Conservation (phyloP, 2,888 invertebrate genomes). For the Pammene aurita region DNA sequence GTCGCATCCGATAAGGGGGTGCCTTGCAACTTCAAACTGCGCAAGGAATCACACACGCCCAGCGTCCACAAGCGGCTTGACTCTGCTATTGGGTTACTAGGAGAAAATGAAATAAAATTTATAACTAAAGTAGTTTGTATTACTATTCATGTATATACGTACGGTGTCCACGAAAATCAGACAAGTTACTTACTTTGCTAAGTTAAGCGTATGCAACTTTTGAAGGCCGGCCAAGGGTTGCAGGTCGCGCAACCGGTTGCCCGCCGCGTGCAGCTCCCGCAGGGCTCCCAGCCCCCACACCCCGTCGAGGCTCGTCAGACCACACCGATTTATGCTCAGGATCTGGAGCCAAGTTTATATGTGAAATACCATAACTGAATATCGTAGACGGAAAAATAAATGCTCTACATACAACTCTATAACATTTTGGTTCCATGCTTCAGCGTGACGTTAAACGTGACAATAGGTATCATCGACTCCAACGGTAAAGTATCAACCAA, state of each 20-base stretch:
- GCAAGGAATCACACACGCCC: constrained; percentile 69
- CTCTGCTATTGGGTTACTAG: constrained; percentile 72
- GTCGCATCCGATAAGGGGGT: constrained; percentile 60
- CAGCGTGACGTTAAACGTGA: no score
- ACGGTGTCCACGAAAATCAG: neutral
- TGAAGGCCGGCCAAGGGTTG: constrained; percentile 85
- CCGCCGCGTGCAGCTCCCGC: constrained; percentile 84
- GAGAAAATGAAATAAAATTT: neutral
- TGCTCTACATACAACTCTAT: no score
- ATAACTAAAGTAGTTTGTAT: no score
- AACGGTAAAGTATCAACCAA: no score
- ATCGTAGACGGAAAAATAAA: no score
- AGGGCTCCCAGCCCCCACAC: constrained; percentile 85
- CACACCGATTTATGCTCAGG: constrained; percentile 85
- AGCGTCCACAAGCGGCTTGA: constrained; percentile 72
- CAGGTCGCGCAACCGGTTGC: constrained; percentile 85
- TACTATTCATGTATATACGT: no score
- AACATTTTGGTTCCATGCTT: no score
- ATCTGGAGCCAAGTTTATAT: constrained; percentile 52
- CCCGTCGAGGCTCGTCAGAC: constrained; percentile 86
- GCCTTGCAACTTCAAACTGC: constrained; percentile 62
- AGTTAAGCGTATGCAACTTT: constrained; percentile 79
- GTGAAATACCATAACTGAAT: neutral
- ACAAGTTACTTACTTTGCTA: constrained; percentile 66
- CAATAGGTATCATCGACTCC: no score